Evolutionary conservation across 2,888 invertebrate genomes (phyloP).

Genomic region (Acanthosoma haemorrhoidale): DNA sequence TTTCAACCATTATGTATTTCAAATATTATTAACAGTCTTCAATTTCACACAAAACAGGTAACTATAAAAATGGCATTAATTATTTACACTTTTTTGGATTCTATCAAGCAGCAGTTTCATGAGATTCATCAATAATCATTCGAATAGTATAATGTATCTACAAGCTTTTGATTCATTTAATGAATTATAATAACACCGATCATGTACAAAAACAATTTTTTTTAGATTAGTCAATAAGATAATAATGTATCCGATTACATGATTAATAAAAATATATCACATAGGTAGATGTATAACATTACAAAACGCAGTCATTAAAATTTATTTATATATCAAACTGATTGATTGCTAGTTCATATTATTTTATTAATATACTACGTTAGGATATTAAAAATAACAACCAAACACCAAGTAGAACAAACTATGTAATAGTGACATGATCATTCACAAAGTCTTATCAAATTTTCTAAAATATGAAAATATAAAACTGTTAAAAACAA

Average conservation of each 20-base stretch:
- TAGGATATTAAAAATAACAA: neutral
- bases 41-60: constrained; percentile 18
- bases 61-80: constrained; percentile 20
- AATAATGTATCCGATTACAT: constrained; percentile 2
- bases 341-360: neutral
- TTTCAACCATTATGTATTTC: neutral
- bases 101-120: neutral
- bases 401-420: constrained; percentile 4
- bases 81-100: neutral
- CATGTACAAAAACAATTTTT: neutral
- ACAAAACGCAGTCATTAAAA: neutral
- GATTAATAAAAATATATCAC: neutral
- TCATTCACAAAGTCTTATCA: neutral
- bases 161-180: neutral
- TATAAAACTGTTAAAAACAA: neutral
- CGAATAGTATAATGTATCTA: neutral
- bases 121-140: neutral
- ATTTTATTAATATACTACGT: neutral
- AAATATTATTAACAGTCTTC: constrained; percentile 8
- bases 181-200: neutral
- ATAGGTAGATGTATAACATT: neutral
- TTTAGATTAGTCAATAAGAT: neutral
- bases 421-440: neutral
- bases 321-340: neutral
- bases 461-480: neutral